These are phyloP conservation scores for Drosophila parvula DNA, from an alignment of 1,140 invertebrate species.

Conservation along the genomic window DNA sequence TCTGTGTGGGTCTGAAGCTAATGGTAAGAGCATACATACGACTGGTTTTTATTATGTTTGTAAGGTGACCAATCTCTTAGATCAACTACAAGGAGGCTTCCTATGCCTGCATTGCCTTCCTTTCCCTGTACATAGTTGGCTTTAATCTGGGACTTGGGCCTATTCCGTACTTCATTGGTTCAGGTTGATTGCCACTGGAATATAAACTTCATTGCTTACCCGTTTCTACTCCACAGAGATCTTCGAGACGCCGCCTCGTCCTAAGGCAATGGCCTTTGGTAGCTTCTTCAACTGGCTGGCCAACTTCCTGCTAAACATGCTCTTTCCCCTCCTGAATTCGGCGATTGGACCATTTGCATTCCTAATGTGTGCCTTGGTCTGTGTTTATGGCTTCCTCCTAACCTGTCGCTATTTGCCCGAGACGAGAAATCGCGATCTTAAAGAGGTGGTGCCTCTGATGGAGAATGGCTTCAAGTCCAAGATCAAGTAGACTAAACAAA, in stretches of 20 bases:
- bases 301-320: slow-evolving; percentile 92
- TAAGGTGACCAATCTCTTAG: background rate
- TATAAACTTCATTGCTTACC: background rate
- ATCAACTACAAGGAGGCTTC: slow-evolving; percentile 85
- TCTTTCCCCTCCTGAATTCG: slow-evolving; percentile 87
- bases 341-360: slow-evolving; percentile 88
- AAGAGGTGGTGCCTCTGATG: slow-evolving; percentile 85
- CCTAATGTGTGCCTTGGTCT: slow-evolving; percentile 87
- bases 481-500: slow-evolving; percentile 7
- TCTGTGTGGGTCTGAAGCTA: slow-evolving; percentile 85
- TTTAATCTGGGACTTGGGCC: slow-evolving; percentile 92
- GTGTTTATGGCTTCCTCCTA: slow-evolving; percentile 86
- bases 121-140: slow-evolving; percentile 89
- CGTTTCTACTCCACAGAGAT: slow-evolving; percentile 87
- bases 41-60: background rate
- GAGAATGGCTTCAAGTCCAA: slow-evolving; percentile 81
- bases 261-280: slow-evolving; percentile 92
- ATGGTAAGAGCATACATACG: slow-evolving; percentile 84
- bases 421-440: slow-evolving; percentile 87
- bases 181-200: slow-evolving; percentile 28
- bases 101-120: slow-evolving; percentile 86
- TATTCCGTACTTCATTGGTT: slow-evolving; percentile 92
- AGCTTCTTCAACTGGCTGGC: slow-evolving; percentile 94
- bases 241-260: slow-evolving; percentile 91
- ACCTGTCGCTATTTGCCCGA: slow-evolving; percentile 88